Conservation (phyloP, 2,113 vertebrate genomes). For the Upupa epops region DNA sequence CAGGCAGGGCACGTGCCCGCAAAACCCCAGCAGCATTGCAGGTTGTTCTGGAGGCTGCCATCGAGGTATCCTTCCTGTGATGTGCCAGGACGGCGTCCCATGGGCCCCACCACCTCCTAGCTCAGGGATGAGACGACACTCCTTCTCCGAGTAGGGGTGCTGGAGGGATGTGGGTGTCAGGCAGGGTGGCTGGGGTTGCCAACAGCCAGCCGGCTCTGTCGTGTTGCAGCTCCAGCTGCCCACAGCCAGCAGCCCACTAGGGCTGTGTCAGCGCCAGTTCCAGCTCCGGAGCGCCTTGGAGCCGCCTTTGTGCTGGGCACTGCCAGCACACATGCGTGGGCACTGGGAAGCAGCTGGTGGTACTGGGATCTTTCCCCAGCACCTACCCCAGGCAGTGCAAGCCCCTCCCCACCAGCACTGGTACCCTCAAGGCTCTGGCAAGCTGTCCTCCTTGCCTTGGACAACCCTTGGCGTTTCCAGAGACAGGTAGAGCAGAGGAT, state of each 20-base stretch:
- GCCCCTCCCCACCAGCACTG: neutral
- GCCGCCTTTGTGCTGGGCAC: neutral
- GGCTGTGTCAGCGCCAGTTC: neutral
- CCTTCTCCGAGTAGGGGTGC: rapidly evolving
- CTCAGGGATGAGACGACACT: rapidly evolving
- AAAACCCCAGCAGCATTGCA: rapidly evolving
- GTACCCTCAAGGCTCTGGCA: neutral
- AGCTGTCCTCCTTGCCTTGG: too few species aligned
- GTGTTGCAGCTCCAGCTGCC: neutral
- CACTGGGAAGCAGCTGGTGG: neutral
- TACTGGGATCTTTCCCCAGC: neutral
- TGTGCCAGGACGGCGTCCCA: neutral
- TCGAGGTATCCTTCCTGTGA: rapidly evolving
- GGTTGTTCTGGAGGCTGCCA: rapidly evolving
- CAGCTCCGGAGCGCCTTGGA: neutral
- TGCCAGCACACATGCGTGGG: neutral
- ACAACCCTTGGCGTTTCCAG: neutral
- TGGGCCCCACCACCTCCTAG: too few species aligned
- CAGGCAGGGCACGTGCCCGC: neutral
- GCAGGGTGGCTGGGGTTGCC: neutral
- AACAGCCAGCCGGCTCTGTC: rapidly evolving
- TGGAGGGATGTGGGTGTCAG: neutral
- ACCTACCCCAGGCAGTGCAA: rapidly evolving
- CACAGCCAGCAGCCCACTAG: neutral
- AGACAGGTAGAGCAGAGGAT: neutral